Percentiles rank a stretch among this genome's conserved stretches.
Evolutionary conservation across 2,888 invertebrate genomes (phyloP).

Genomic region (Conistra vaccinii): DNA sequence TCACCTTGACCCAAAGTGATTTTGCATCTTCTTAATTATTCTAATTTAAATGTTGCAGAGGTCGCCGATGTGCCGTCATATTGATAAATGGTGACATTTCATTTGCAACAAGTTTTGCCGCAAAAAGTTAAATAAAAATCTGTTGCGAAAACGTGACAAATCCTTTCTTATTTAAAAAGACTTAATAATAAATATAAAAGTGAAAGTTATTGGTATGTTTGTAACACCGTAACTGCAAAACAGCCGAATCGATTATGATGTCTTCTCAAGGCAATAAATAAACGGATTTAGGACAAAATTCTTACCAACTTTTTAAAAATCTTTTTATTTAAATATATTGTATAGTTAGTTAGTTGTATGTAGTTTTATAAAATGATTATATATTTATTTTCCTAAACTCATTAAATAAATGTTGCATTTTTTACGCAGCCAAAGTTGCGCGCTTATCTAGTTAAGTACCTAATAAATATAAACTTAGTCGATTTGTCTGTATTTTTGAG

Average conservation of each 20-base stretch:
- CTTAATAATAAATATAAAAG: conserved; percentile 1
- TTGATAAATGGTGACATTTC: conserved; percentile 34
- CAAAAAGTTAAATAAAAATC: background rate
- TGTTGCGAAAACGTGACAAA: conserved; percentile 12
- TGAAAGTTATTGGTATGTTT: conserved; percentile 13
- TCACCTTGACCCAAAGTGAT: conserved; percentile 45
- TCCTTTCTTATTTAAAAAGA: background rate
- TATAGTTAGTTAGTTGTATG: background rate
- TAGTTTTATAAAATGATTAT: background rate
- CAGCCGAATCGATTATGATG: background rate
- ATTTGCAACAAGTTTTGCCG: background rate
- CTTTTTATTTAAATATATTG: too few species aligned
- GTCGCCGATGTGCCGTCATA: conserved; percentile 7
- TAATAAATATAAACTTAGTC: background rate
- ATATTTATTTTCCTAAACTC: background rate
- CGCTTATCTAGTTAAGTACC: background rate
- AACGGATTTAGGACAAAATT: background rate
- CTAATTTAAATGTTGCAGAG: conserved; percentile 22
- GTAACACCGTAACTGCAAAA: conserved; percentile 6
- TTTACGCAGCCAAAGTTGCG: background rate
- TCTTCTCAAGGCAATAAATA: conserved; percentile 8
- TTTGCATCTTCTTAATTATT: conserved; percentile 29
- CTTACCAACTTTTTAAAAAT: background rate
- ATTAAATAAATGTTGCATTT: background rate
- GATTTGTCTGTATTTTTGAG: background rate